phyloP scores from a whole-genome alignment of 2,797 vertebrate genomes.

The Amblyraja radiata region DNA sequence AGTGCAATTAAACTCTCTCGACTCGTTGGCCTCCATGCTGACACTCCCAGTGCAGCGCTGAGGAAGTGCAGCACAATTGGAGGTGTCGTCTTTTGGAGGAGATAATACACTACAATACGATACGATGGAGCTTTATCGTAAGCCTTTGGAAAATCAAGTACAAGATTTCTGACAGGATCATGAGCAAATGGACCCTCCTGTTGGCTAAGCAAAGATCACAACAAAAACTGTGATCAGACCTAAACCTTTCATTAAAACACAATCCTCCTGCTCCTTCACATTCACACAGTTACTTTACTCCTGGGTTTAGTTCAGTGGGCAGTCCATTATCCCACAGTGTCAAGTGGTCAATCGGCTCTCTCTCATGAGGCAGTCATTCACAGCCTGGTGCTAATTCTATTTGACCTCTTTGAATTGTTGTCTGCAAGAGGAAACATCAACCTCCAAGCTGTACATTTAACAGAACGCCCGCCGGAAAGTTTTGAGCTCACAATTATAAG shows the following conservation, averaged over 20 bases:
- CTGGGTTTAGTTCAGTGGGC: conserved; percentile 3
- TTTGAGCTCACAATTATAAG: background rate
- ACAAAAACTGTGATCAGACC: background rate
- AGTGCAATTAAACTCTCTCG: no score
- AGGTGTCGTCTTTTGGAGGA: background rate
- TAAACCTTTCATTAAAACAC: background rate
- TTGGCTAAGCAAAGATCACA: background rate
- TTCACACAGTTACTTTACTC: background rate
- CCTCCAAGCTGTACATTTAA: background rate
- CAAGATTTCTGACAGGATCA: background rate
- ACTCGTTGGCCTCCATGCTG: no score
- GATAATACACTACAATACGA: background rate
- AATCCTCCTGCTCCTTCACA: background rate
- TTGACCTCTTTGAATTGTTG: conserved; percentile 57
- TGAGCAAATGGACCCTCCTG: background rate
- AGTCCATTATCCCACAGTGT: background rate
- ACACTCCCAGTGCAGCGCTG: background rate
- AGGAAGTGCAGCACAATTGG: background rate
- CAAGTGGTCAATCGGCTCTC: background rate
- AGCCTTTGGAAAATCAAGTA: background rate
- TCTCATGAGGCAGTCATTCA: conserved; percentile 47
- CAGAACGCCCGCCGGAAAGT: background rate
- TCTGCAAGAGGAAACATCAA: conserved; percentile 41
- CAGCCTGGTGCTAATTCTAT: conserved; percentile 62
- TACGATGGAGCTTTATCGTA: no score